Base-by-base conservation (phyloP, 2,797 vertebrate species). In the Esox lucius region DNA sequence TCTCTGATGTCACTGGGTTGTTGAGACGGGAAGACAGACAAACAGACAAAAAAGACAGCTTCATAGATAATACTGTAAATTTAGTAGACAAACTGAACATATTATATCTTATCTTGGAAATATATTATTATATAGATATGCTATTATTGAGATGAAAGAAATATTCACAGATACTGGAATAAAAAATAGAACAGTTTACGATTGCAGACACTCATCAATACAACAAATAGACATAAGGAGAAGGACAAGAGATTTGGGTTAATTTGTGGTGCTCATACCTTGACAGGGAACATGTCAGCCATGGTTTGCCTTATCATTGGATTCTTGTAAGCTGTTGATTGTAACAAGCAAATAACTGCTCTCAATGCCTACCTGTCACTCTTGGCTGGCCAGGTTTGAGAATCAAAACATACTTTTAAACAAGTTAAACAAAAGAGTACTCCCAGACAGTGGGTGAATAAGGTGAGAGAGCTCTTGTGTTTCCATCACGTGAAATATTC, bases 61-160 rank as follows among this genome's bases (percentile, higher is more conserved):
- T 91, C 85, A 89, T 92, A 80, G 75, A 92, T 92, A 91, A 91
- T 90, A 91, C 80, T 28, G 62, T 86, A 86, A 92, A 91, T 92
- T 90, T 89, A 89, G 90, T 87, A 84, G 87, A 90, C 91, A 92
- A 93, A 93, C 90, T 91, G 86, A 87, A 91, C 90, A 90, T 85
- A 87, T 79, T 87, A 87, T 79, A 88, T 86, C 79, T 83, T 87
- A 89, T 83, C 78, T 79, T 90, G 90, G 87, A 93, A 92, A 93
- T 93, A 92, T 92, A 92, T 83, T 87, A 87, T 91, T 82, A 85
- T 91, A 90, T 90, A 90, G 91, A 91, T 82, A 90, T 84, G 82
- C 82, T 87, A 83, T 81, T 85, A 85, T 85, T 85, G 72, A 75
- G 78, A 89, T 88, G 83, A 92, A 92, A 93, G 91, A 91, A 92